These are phyloP conservation scores for Auanema freiburgensis DNA, from an alignment of 2,888 invertebrate species.

Conservation along the genomic window DNA sequence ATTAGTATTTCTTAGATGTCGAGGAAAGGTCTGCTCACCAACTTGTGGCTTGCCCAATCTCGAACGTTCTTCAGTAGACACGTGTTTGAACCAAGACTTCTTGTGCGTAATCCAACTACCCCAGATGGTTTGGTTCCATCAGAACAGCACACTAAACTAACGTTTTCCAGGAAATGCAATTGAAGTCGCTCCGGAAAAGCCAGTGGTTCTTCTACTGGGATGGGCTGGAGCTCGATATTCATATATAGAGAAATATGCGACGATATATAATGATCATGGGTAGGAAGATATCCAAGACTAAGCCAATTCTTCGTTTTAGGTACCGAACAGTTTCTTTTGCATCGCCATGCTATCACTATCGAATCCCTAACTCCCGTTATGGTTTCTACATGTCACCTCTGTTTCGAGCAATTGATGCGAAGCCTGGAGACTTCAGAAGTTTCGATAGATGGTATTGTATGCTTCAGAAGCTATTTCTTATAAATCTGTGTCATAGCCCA, in stretches of 20 bases:
- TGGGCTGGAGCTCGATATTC: slow-evolving; percentile 45
- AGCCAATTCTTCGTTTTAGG: slow-evolving; percentile 17
- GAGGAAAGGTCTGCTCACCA: neutral
- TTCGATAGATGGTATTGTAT: slow-evolving; percentile 26
- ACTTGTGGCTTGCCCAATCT: slow-evolving; percentile 1
- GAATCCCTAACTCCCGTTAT: slow-evolving; percentile 40
- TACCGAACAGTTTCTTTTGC: slow-evolving; percentile 35
- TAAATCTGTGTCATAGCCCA: slow-evolving; percentile 39
- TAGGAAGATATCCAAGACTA: neutral
- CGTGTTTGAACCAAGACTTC: slow-evolving; percentile 19
- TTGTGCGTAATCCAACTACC: slow-evolving; percentile 8
- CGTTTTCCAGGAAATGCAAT: neutral
- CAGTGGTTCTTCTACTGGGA: slow-evolving; percentile 36
- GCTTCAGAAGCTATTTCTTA: too few species aligned
- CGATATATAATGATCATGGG: slow-evolving; percentile 40
- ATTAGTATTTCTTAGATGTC: neutral
- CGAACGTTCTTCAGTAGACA: slow-evolving; percentile 18
- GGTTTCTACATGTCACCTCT: slow-evolving; percentile 44
- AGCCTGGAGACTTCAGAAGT: slow-evolving; percentile 35
- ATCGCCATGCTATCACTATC: slow-evolving; percentile 38
- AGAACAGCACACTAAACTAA: neutral
- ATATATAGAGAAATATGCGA: slow-evolving; percentile 42
- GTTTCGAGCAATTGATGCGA: slow-evolving; percentile 33
- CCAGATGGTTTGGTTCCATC: neutral
- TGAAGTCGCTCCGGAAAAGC: slow-evolving; percentile 29